phyloP scores from a whole-genome alignment of 2,113 vertebrate genomes.

The Rana temporaria region DNA sequence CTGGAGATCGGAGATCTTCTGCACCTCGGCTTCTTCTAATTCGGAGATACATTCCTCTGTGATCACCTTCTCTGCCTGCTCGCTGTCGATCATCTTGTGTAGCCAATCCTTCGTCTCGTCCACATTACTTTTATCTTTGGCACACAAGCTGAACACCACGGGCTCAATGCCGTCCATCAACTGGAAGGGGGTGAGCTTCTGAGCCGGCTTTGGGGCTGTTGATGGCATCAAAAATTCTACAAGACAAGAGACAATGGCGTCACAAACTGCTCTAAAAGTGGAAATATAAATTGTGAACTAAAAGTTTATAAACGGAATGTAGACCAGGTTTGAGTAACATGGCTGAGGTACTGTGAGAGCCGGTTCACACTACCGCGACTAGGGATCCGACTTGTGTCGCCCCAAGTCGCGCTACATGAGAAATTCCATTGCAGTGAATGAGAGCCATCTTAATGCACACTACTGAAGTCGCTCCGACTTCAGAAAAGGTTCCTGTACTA shows the following conservation, averaged over 20 bases:
- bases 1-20: conserved; percentile 74
- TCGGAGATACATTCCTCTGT: conserved; percentile 67
- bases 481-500: too few relatives aligned
- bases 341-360: too few relatives aligned
- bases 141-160: conserved; percentile 82
- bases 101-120: conserved; percentile 70
- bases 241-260: neutral
- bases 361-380: too few relatives aligned
- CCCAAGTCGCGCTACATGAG: too few relatives aligned
- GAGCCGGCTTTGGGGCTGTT: neutral
- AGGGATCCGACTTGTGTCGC: too few relatives aligned
- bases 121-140: conserved; percentile 66
- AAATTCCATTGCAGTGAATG: too few relatives aligned
- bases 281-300: too few relatives aligned
- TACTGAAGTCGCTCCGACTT: too few relatives aligned
- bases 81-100: conserved; percentile 67
- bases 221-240: conserved; percentile 31
- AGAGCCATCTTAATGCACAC: too few relatives aligned
- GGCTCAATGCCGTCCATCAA: conserved; percentile 68
- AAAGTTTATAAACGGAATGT: too few relatives aligned
- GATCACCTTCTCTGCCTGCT: conserved; percentile 61
- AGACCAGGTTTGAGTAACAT: too few relatives aligned
- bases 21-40: conserved; percentile 67
- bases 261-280: neutral
- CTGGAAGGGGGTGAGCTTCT: conserved; percentile 47